These are phyloP conservation scores for Babyrousa celebensis DNA, from an alignment of 2,797 vertebrate genomes.

Conservation along the genomic window DNA sequence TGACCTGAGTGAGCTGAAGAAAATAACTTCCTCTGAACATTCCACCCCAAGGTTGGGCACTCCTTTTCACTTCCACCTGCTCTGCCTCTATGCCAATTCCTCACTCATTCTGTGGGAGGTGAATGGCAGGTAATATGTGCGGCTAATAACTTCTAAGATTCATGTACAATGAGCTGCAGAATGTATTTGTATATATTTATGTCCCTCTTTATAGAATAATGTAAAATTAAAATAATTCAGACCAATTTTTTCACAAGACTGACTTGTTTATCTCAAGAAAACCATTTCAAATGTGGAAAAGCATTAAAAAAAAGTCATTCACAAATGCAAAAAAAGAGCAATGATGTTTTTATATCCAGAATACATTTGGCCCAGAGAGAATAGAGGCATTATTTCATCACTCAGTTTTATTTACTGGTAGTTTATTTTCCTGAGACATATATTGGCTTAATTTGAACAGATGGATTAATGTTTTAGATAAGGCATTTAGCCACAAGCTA, in stretches of 20 bases:
- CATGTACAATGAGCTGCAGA: neutral
- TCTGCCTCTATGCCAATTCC: neutral
- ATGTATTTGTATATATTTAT: neutral
- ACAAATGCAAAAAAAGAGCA: neutral
- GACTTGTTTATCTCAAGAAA: constrained; percentile 48
- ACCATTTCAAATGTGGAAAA: constrained; percentile 32
- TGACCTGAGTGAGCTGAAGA: neutral
- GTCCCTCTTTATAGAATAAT: constrained; percentile 34
- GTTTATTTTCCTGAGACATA: constrained; percentile 71
- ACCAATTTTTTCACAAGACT: neutral
- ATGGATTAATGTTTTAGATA: constrained; percentile 73
- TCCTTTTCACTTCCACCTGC: neutral
- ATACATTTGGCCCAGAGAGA: constrained; percentile 36
- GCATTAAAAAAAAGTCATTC: constrained; percentile 32
- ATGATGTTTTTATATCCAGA: constrained; percentile 53
- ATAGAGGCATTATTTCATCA: constrained; percentile 47
- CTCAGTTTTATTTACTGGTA: constrained; percentile 72
- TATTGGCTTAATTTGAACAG: constrained; percentile 75
- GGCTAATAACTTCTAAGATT: neutral
- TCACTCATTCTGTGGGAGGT: neutral
- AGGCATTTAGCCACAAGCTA: constrained; percentile 58
- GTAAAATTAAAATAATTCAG: constrained; percentile 66
- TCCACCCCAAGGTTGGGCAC: neutral
- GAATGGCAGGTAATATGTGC: neutral
- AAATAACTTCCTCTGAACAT: neutral